phyloP scores from a whole-genome alignment of 2,888 invertebrate genomes.

The Galerucella pusilla region DNA sequence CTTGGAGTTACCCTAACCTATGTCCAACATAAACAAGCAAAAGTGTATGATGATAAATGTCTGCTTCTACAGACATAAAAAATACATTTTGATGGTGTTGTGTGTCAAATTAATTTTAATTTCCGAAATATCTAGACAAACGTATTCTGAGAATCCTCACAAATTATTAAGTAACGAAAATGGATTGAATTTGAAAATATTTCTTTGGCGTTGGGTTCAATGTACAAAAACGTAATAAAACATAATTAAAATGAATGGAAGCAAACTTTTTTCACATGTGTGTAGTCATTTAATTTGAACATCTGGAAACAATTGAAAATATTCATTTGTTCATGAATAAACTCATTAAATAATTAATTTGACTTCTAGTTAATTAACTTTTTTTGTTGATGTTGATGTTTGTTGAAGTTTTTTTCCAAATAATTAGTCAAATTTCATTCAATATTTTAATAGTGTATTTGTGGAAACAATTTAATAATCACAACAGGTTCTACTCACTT shows the following conservation, averaged over 20 bases:
- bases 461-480: too few species aligned
- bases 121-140: not conserved
- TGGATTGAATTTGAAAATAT: not conserved
- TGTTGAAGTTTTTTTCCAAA: too few species aligned
- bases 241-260: slow-evolving; percentile 11
- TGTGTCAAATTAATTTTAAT: not conserved
- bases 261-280: slow-evolving; percentile 2
- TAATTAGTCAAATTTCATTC: too few species aligned
- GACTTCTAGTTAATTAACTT: not conserved
- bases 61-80: too few species aligned
- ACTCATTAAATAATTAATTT: slow-evolving; percentile 3
- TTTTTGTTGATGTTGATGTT: not conserved
- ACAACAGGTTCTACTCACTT: too few species aligned
- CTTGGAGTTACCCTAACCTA: too few species aligned
- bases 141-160: not conserved
- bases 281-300: slow-evolving; percentile 7
- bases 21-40: too few species aligned
- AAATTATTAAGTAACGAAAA: not conserved
- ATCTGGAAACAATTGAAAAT: slow-evolving; percentile 18
- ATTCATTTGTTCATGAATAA: not conserved
- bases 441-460: too few species aligned
- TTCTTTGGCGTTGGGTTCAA: not conserved
- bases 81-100: not conserved
- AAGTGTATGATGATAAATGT: too few species aligned
- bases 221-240: slow-evolving; percentile 5